Evolutionary conservation across 2,113 vertebrate genomes (phyloP).

Genomic region (Neodon shergylaensis): DNA sequence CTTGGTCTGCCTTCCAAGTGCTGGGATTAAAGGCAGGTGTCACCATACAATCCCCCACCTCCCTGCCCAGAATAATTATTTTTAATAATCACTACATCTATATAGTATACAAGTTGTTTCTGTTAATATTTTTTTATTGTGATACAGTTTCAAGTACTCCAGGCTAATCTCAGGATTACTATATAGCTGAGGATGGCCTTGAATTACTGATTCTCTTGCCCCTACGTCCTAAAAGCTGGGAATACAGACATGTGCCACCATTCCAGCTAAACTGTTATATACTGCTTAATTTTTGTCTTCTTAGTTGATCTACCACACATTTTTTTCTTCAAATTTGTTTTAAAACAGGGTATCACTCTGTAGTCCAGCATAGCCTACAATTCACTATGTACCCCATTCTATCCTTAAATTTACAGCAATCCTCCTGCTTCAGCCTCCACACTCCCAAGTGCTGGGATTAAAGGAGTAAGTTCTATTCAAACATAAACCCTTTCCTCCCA

Average conservation of each 20-base stretch:
- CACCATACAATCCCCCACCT: background rate
- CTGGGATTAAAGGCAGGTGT: background rate
- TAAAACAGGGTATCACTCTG: background rate
- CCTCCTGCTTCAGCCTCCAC: background rate
- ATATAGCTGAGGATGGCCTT: background rate
- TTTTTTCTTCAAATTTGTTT: background rate
- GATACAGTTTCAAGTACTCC: background rate
- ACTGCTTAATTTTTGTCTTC: background rate
- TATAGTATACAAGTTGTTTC: background rate
- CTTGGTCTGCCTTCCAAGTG: background rate
- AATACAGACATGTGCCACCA: background rate
- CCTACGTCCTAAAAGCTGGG: background rate
- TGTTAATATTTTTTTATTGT: background rate
- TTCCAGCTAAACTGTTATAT: background rate
- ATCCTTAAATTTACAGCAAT: background rate
- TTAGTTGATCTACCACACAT: background rate
- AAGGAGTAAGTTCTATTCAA: background rate
- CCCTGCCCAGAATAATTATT: background rate
- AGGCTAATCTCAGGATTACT: background rate
- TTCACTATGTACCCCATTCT: background rate
- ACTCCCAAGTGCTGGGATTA: background rate
- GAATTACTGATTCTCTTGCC: background rate
- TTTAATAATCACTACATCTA: background rate
- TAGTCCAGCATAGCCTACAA: background rate
- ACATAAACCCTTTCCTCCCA: slow-evolving; percentile 6